Conservation (phyloP, 2,113 vertebrate genomes). For the Oceanodroma tethys region DNA sequence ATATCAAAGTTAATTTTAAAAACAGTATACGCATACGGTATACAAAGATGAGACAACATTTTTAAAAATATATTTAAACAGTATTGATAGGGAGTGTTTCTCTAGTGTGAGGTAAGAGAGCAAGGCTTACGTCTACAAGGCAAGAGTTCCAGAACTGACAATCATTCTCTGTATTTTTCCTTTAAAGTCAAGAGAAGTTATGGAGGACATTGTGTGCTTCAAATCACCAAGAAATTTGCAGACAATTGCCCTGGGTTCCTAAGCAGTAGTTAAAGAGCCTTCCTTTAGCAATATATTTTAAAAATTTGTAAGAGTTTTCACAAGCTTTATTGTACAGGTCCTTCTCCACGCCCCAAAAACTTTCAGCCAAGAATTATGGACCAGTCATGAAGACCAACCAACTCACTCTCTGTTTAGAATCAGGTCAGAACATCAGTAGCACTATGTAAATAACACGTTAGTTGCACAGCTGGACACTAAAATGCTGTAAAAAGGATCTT, state of each 20-base stretch:
- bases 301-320: background rate
- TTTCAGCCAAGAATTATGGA: background rate
- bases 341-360: background rate
- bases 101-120: background rate
- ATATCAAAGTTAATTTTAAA: background rate
- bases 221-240: background rate
- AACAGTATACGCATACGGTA: background rate
- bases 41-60: background rate
- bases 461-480: background rate
- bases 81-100: background rate
- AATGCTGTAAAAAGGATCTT: background rate
- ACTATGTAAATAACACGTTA: background rate
- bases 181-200: background rate
- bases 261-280: background rate
- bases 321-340: background rate
- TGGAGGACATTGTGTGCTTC: background rate
- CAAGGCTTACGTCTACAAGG: background rate
- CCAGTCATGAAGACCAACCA: background rate
- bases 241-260: background rate
- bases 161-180: background rate
- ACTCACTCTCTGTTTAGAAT: background rate
- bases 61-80: background rate
- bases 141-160: background rate
- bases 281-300: background rate
- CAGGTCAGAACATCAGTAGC: background rate